phyloP scores from a whole-genome alignment of 1,140 invertebrate species.

The Pteromalus puparum region DNA sequence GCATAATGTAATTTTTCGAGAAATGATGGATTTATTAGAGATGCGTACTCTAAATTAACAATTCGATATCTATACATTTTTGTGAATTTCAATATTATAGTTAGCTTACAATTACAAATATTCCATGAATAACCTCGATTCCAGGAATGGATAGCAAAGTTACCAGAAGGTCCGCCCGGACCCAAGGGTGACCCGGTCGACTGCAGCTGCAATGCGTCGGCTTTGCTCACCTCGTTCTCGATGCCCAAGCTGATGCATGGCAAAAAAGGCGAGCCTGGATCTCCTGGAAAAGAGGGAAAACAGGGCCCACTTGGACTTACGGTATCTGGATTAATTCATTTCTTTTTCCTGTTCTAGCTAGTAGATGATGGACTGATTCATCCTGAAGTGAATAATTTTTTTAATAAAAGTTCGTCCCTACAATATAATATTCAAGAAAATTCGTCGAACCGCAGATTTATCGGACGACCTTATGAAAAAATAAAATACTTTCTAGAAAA shows the following conservation, averaged over 20 bases:
- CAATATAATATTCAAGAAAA: too few relatives aligned
- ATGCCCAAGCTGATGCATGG: slow-evolving; percentile 80
- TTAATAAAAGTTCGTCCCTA: too few relatives aligned
- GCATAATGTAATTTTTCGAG: too few relatives aligned
- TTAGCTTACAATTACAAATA: too few relatives aligned
- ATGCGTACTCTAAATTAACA: too few relatives aligned
- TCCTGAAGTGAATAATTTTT: too few relatives aligned
- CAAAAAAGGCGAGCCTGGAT: slow-evolving; percentile 79
- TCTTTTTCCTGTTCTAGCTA: not conserved
- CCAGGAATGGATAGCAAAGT: slow-evolving; percentile 62
- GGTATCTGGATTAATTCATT: slow-evolving; percentile 70
- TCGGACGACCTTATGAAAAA: too few relatives aligned
- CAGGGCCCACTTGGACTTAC: slow-evolving; percentile 86
- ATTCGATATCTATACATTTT: too few relatives aligned
- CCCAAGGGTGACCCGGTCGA: slow-evolving; percentile 77
- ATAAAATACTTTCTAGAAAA: too few relatives aligned
- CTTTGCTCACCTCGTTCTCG: slow-evolving; percentile 78
- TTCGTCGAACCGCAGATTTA: too few relatives aligned
- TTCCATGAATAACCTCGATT: not conserved
- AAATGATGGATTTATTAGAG: too few relatives aligned
- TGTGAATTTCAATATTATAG: too few relatives aligned
- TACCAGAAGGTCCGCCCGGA: slow-evolving; percentile 77
- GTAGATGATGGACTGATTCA: not conserved
- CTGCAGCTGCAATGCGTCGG: slow-evolving; percentile 82
- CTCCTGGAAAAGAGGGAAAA: slow-evolving; percentile 80